Base-by-base conservation (phyloP, 2,888 invertebrate species). In the Tinea semifulvella region DNA sequence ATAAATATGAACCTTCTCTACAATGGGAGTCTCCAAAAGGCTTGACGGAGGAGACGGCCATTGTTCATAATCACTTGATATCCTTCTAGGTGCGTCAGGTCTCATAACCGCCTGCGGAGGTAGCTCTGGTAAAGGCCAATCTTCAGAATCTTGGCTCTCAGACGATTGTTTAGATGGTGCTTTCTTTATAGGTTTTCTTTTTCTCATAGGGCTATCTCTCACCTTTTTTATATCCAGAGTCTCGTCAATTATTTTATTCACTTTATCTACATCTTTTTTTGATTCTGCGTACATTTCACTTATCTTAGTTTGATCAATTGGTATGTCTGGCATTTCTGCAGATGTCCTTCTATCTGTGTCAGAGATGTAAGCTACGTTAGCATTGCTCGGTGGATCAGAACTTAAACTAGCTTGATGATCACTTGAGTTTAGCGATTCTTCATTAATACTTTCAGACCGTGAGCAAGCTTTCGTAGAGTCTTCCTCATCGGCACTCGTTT, bases 391-490 rank as follows among this genome's bases (percentile, higher is more conserved):
- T 1, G 92, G 91, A 65, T 92, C 93, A 0, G 93, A 93, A 55
- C 92, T 92, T 18, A 92, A 76, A 61, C 92, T 92, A 10, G 90
- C 91, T 65, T 92, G 92, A 58, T 90, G 92, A 66, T 93, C 92
- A 57, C 91, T 92, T 0, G 92, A 92, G 49, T 89, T 88, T 22
- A 91, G 75, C 0, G 92, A 92, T 63, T 92, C 92, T 62, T 93
- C 93, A 53, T 92, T 91, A 50, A 92, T 85, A 63, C 92, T 92
- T 46, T 91, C 90, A 2, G 92, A 92, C 49, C 91, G 86, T 1
- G 92, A 91, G 49, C 91, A 91, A 2, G 90, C 92, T 68, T 92
- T 93, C 20, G 92, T 92, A 0, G 91, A 90, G 72, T 93, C 92
- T 63, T 92, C 42, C 22, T 40, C 92, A 56, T 92, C 88, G 49